Evolutionary conservation across 2,113 vertebrate genomes (phyloP).

Genomic region (Pavo muticus): DNA sequence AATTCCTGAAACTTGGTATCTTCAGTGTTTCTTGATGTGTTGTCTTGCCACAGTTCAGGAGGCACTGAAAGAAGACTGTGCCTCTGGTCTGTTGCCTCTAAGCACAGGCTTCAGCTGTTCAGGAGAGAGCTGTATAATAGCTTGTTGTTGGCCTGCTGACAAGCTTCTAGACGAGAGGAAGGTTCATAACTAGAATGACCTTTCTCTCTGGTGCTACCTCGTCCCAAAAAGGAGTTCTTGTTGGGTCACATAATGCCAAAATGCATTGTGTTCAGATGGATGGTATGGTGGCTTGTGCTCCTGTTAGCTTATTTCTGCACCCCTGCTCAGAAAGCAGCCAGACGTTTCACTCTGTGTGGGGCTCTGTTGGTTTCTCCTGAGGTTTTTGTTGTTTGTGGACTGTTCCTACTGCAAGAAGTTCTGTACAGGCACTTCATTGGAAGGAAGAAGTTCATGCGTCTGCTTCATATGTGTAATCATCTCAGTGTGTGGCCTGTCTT

Average conservation of each 20-base stretch:
- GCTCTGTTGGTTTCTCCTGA: neutral
- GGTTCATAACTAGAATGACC: neutral
- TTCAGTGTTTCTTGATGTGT: neutral
- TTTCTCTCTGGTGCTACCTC: neutral
- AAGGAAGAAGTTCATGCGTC: neutral
- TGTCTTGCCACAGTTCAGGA: neutral
- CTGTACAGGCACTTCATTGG: neutral
- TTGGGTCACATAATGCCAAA: neutral
- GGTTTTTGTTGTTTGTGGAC: neutral
- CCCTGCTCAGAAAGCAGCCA: neutral
- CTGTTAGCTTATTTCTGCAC: neutral
- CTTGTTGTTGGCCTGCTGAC: fast-evolving
- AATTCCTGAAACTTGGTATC: neutral
- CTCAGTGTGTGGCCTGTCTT: neutral
- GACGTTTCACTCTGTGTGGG: neutral
- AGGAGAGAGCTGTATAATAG: neutral
- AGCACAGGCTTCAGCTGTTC: neutral
- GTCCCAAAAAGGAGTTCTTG: neutral
- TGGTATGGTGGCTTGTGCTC: neutral
- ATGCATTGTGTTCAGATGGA: neutral
- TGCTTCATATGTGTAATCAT: fast-evolving
- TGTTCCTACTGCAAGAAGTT: neutral
- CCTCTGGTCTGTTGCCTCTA: neutral
- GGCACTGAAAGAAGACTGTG: neutral
- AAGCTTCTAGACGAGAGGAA: neutral